Conservation (phyloP, 2,113 vertebrate genomes). For the Mystacornis crossleyi region DNA sequence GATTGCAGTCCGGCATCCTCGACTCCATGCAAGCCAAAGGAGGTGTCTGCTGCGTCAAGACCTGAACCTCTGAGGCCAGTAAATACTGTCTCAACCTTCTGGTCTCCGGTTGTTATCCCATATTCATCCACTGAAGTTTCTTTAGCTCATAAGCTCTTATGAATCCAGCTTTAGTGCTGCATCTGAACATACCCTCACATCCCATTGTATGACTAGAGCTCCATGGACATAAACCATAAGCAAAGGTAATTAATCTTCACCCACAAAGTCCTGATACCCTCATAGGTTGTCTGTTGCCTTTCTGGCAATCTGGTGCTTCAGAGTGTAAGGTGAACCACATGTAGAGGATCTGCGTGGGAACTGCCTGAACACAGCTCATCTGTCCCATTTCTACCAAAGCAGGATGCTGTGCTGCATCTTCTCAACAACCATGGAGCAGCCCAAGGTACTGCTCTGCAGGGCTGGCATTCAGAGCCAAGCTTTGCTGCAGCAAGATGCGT, state of each 20-base stretch:
- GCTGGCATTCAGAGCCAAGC: neutral
- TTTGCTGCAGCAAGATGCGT: neutral
- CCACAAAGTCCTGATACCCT: neutral
- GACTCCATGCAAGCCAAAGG: neutral
- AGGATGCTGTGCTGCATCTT: neutral
- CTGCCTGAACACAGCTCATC: neutral
- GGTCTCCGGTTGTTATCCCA: neutral
- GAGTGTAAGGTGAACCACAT: neutral
- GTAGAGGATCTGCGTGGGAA: neutral
- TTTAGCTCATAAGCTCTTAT: neutral
- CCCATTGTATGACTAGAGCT: neutral
- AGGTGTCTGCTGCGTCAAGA: neutral
- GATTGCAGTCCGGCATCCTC: neutral
- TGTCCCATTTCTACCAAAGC: neutral
- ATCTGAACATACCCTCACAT: neutral
- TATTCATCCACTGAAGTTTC: neutral
- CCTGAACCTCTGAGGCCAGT: neutral
- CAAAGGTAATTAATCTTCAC: neutral
- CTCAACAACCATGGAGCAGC: neutral
- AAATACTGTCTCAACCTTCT: neutral
- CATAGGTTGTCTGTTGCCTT: neutral
- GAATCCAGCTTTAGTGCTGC: neutral
- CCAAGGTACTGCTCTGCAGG: neutral
- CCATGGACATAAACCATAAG: neutral
- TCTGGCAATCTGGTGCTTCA: neutral